Evolutionary conservation across 2,888 invertebrate genomes (phyloP), one percentile per base, ranked within the genome.

Genomic region (Tuta absoluta): DNA sequence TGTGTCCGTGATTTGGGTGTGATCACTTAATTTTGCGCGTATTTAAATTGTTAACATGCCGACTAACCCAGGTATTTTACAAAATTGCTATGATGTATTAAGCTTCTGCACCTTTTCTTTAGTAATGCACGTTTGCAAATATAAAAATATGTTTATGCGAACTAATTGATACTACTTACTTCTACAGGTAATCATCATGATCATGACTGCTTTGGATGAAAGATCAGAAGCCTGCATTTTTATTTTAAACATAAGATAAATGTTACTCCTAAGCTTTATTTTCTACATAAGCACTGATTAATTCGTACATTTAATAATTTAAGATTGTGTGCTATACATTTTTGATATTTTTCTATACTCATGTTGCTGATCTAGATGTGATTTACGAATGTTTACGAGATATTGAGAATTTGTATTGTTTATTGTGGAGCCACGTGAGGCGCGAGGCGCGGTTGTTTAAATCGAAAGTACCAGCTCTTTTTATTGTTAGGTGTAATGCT

Each of bases 331-430:
- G 56, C 60, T 63, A 56, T 37, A 49, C 28, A 38, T 61, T 65
- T 65, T 66, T 66, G 63, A 66, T 63, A 66, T 63, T 63, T 57
- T 66, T 63, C 53, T 66, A 66, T 66, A 66, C 63, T 63, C 62
- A 49, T 61, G 66, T 66, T 65, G 59, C 33, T 61, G 57, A 57
- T 41, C n/a, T 63, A 65, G 63, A 65, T 58, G 65, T 63, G 62
- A 57, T 66, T 65, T 66, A 66, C 37, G 53, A 66, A 63, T 63
- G 63, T 66, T 66, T 66, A 66, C 63, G 57, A 61, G 33, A 33
- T 41, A 38, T 57, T 60, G 59, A 49, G n/a, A 53, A 37, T 53
- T 49, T 24, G 45, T 45, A 23, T n/a, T 48, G 41, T 62, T 51
- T 51, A 48, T 60, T 60, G 28, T 28, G 23, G 28, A 48, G 60